Percentiles rank a stretch among this genome's conserved stretches.
phyloP scores from a whole-genome alignment of 2,888 invertebrate genomes.

The Spodoptera exigua region DNA sequence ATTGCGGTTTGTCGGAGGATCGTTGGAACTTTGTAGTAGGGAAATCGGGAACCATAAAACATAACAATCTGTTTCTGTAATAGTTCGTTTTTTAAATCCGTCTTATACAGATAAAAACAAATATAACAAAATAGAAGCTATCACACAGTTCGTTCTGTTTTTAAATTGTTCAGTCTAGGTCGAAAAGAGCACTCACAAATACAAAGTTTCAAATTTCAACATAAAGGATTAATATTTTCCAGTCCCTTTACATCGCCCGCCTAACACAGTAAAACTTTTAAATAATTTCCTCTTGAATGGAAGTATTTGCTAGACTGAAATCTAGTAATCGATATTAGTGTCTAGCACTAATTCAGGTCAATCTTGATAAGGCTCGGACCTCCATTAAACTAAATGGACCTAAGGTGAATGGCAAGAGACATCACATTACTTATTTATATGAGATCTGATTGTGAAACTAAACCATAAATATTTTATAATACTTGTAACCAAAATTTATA shows the following conservation, averaged over 20 bases:
- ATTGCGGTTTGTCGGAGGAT: conserved; percentile 10
- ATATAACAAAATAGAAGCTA: too few relatives aligned
- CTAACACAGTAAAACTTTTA: conserved; percentile 22
- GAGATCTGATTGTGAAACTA: conserved; percentile 49
- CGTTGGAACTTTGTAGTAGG: neutral
- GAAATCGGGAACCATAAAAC: too few relatives aligned
- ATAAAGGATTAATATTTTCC: neutral
- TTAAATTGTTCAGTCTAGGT: too few relatives aligned
- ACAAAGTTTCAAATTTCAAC: too few relatives aligned
- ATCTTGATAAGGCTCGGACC: conserved; percentile 65
- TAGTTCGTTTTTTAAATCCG: too few relatives aligned
- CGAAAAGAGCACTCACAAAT: neutral
- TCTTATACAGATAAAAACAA: too few relatives aligned
- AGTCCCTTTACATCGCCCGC: neutral
- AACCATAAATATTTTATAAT: conserved; percentile 20
- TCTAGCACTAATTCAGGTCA: conserved; percentile 62
- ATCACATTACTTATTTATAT: conserved; percentile 64
- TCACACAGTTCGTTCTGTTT: too few relatives aligned
- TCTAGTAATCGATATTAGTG: conserved; percentile 55
- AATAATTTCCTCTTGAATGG: conserved; percentile 20
- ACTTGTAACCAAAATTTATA: conserved; percentile 2
- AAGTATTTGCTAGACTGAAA: conserved; percentile 44
- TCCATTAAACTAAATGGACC: conserved; percentile 67
- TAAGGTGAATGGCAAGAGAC: conserved; percentile 63
- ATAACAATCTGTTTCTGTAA: too few relatives aligned